These are phyloP conservation scores for Riptortus pedestris DNA, from an alignment of 1,140 invertebrate genomes.

Conservation along the genomic window DNA sequence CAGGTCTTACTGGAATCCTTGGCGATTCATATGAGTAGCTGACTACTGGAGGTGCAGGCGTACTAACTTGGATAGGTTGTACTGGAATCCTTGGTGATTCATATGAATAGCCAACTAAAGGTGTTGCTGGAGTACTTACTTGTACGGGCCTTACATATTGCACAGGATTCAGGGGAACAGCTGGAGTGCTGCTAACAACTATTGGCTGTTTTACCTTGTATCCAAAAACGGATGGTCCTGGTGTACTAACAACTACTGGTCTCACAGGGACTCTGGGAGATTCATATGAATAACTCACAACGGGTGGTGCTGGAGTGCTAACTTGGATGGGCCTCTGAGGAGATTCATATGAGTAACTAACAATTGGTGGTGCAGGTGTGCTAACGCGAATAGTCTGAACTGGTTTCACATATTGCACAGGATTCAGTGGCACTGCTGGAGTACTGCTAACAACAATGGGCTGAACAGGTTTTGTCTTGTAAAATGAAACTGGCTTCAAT, in stretches of 20 bases:
- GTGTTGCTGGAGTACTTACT: slow-evolving; percentile 5
- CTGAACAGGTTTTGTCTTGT: neutral
- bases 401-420: neutral
- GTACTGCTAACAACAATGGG: slow-evolving; percentile 7
- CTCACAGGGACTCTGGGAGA: neutral
- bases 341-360: neutral
- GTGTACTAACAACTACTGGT: slow-evolving; percentile 26
- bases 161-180: slow-evolving; percentile 27
- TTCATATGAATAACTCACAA: slow-evolving; percentile 17
- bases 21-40: slow-evolving; percentile 16
- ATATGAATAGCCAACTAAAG: slow-evolving; percentile 12
- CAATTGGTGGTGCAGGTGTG: neutral
- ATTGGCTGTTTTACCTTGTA: neutral
- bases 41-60: slow-evolving; percentile 31
- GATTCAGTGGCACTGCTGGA: neutral
- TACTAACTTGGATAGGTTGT: slow-evolving; percentile 24
- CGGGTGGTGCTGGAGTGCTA: neutral
- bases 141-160: slow-evolving; percentile 18
- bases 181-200: slow-evolving; percentile 21
- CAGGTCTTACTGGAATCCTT: slow-evolving; percentile 6
- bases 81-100: neutral
- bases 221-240: slow-evolving; percentile 11
- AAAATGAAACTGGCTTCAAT: no score
- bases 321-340: neutral
- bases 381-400: no score